These are phyloP conservation scores for Mycalesis mineus DNA, from an alignment of 2,888 invertebrate genomes.

Conservation along the genomic window DNA sequence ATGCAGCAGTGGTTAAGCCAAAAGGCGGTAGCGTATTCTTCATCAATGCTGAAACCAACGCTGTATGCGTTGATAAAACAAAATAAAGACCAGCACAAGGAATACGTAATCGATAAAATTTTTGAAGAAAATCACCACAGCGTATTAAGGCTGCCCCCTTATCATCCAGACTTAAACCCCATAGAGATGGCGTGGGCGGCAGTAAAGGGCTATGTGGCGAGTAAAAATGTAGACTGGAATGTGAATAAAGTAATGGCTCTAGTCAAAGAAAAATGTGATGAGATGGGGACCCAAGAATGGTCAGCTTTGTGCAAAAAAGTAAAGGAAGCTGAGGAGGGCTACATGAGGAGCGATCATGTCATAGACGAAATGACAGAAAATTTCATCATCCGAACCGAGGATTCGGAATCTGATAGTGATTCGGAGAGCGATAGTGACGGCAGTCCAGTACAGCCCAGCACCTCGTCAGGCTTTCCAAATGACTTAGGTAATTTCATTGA, in stretches of 20 bases:
- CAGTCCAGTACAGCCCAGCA: too few species aligned
- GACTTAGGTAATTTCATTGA: too few species aligned
- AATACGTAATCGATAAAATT: too few species aligned
- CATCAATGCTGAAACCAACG: slow-evolving; percentile 31
- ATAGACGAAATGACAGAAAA: slow-evolving; percentile 25
- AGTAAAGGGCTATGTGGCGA: not conserved
- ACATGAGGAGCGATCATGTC: slow-evolving; percentile 24
- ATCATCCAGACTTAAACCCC: slow-evolving; percentile 34
- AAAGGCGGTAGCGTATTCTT: too few species aligned
- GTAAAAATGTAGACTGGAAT: too few species aligned
- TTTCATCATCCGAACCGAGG: slow-evolving; percentile 18
- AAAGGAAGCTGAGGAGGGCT: too few species aligned
- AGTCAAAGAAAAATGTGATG: slow-evolving; percentile 22
- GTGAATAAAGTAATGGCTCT: slow-evolving; percentile 17
- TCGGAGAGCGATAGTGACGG: not conserved
- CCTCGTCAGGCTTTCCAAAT: too few species aligned
- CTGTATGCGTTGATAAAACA: slow-evolving; percentile 29
- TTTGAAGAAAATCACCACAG: slow-evolving; percentile 17
- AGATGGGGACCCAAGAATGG: too few species aligned
- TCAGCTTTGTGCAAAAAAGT: too few species aligned
- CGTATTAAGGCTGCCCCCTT: slow-evolving; percentile 32
- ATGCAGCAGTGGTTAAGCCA: too few species aligned
- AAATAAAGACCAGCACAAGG: slow-evolving; percentile 27
- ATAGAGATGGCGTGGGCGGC: slow-evolving; percentile 30
- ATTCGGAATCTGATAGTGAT: not conserved